Base-by-base conservation (phyloP, 2,888 invertebrate genomes). In the Cheilosia grossa region DNA sequence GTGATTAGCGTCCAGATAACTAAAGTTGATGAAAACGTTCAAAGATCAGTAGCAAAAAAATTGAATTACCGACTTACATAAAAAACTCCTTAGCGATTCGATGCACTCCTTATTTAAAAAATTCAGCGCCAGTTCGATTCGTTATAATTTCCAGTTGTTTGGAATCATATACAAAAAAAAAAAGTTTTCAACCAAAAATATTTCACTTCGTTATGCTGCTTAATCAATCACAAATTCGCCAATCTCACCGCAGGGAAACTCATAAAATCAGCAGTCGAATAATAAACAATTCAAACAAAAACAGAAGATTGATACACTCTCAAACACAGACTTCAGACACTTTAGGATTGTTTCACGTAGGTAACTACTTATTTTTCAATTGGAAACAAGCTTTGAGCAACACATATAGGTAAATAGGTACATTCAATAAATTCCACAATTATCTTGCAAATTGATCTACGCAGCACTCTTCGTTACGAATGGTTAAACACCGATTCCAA, bases 101-200 rank as follows among this genome's bases (percentile, higher is more conserved):
- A 85, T 85, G 17, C 72, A 85, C 70, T 85, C 85, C 85, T 85
- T 85, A 15, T 81, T 70, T 44, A 85, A 47, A 72, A 81, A 85
- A 58, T 85, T 85, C 51, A 85, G 51, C 75, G 85, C 85, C 85
- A 85, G 85, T 67, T 85, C 85, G 85, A 67, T 72, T 67, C 27
- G 75, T 85, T 81, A 53, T 56, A 56, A 56, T 70, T 70, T 74
- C 79, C 74, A 58, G 63, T 56, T 63, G 63, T 44, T 54, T 42
- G 21, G 58, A 67, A 61, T 40, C 72, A 70, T 37, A 78, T 56
- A 59, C 24, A 24, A 63, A 15, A 63, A 58, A 56, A 56, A 44
- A 53, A 58, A 49, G 59, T 73, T 73, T 40, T 73, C 53, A 24
- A 33, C 21, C n/a, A 7, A 37, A 30, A 30, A 13, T 27, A 4